Conservation (phyloP, 2,113 vertebrate species). For the Pseudopodoces humilis region DNA sequence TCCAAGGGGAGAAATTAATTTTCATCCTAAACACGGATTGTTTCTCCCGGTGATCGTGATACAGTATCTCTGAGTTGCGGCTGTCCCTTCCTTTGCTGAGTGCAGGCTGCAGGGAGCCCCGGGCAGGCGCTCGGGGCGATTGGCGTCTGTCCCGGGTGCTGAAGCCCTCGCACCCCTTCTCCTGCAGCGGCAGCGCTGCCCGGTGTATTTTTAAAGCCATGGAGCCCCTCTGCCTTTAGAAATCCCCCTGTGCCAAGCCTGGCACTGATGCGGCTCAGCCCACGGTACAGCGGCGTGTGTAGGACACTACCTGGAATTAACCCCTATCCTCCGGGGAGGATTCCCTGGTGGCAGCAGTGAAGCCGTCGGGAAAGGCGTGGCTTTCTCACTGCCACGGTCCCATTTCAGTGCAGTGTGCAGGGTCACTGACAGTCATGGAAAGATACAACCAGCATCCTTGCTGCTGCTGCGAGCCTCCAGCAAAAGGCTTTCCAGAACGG, state of each 20-base stretch:
- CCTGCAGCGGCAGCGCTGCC: background rate
- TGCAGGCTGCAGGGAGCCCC: background rate
- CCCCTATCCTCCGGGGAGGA: background rate
- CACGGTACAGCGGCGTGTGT: background rate
- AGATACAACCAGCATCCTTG: background rate
- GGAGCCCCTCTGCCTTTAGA: background rate
- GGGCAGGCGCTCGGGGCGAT: background rate
- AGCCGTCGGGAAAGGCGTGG: rapidly evolving
- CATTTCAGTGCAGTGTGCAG: background rate
- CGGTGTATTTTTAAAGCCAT: background rate
- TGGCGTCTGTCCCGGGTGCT: slow-evolving; percentile 62
- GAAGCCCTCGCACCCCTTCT: background rate
- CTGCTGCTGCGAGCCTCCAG: background rate
- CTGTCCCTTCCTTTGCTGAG: background rate
- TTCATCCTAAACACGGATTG: background rate
- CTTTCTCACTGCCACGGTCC: rapidly evolving
- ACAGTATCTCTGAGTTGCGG: rapidly evolving
- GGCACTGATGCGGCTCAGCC: background rate
- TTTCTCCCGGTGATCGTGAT: rapidly evolving
- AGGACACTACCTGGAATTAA: background rate
- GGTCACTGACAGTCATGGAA: no score
- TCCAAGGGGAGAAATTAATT: background rate
- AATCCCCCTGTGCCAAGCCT: background rate
- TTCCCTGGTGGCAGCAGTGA: background rate
- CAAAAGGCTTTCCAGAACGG: background rate